phyloP scores from a whole-genome alignment of 1,140 invertebrate genomes.

The Philotrypesis tridentata region DNA sequence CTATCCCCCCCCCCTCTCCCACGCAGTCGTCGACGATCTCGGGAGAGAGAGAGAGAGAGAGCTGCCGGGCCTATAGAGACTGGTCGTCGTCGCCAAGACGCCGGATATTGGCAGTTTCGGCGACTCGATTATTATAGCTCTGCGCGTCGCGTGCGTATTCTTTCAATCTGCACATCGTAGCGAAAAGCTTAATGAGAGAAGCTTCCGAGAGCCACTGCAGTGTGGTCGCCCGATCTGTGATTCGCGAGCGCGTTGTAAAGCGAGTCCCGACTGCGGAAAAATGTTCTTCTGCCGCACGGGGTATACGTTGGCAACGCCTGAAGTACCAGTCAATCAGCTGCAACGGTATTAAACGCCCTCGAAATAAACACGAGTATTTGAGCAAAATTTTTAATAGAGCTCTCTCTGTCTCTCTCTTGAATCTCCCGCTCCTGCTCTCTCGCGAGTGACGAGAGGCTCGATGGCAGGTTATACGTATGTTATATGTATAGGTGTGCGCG shows the following conservation, averaged over 20 bases:
- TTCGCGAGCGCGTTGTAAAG: neutral
- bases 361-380: neutral
- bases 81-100: slow-evolving; percentile 6
- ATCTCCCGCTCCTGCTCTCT: no score
- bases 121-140: neutral
- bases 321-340: neutral
- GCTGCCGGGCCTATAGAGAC: neutral
- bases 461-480: neutral
- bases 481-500: neutral
- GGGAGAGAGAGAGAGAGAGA: no score
- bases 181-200: no score
- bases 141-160: no score
- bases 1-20: slow-evolving; percentile 10
- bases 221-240: no score
- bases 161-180: no score
- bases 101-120: slow-evolving; percentile 22
- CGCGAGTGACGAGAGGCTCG: neutral
- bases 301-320: neutral
- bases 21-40: no score
- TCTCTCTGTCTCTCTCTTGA: neutral
- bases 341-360: neutral
- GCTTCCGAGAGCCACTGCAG: no score
- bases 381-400: neutral
- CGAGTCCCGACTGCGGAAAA: neutral
- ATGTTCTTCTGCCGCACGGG: neutral